A percentile compares a stretch with the other conserved stretches of the same genome.
Evolutionary conservation across 2,888 invertebrate genomes (phyloP).

Genomic region (Barypeithes pellucidus): DNA sequence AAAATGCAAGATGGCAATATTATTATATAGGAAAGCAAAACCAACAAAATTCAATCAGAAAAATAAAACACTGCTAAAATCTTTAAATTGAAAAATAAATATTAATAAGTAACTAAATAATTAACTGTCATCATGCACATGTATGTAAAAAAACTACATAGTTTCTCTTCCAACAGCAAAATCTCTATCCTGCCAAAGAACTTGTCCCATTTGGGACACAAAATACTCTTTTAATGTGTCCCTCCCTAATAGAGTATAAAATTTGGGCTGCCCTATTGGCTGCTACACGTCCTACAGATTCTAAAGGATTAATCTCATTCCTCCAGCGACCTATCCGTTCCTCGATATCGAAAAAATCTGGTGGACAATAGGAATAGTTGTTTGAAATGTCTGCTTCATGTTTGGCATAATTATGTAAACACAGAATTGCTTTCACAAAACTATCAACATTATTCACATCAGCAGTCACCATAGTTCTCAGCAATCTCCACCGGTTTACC

Average conservation of each 20-base stretch:
- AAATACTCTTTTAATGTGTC: conserved; percentile 15
- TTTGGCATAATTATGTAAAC: no score
- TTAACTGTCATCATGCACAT: no score
- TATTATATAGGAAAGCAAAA: no score
- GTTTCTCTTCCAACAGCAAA: conserved; percentile 3
- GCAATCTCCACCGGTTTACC: conserved; percentile 41
- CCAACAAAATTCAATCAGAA: no score
- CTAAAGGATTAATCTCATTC: conserved; percentile 13
- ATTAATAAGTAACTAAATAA: no score
- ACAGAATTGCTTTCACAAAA: no score
- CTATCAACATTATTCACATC: conserved; percentile 28
- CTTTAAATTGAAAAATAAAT: no score
- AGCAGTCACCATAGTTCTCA: conserved; percentile 22
- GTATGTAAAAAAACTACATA: conserved; percentile 1
- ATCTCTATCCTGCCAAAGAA: conserved; percentile 16
- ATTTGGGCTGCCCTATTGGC: no score
- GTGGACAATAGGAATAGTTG: conserved; percentile 23
- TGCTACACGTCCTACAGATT: conserved; percentile 25
- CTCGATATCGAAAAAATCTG: conserved; percentile 23
- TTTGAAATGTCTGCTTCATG: conserved; percentile 3
- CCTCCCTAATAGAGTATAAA: conserved; percentile 1
- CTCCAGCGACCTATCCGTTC: conserved; percentile 17
- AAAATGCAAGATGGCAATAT: no score
- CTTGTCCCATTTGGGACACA: neutral
- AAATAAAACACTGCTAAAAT: no score